Percentiles rank a stretch among this genome's conserved stretches.
These are phyloP conservation scores for Eriocheir sinensis DNA, from an alignment of 1,140 invertebrate genomes.

Conservation along the genomic window DNA sequence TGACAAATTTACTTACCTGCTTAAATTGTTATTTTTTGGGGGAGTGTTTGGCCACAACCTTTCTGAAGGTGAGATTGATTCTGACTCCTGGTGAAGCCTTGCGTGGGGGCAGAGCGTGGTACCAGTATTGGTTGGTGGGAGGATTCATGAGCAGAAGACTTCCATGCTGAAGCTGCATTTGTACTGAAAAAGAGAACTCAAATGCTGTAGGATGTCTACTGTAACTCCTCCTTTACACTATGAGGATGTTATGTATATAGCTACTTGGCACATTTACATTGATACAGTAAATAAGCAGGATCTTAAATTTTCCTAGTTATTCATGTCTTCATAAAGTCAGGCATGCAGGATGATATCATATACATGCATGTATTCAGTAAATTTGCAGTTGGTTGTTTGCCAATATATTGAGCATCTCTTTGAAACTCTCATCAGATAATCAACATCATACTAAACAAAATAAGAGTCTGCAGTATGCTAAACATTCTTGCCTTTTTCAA, in stretches of 20 bases:
- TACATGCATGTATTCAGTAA: neutral
- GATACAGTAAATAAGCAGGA: too few relatives aligned
- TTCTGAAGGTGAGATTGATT: conserved; percentile 88
- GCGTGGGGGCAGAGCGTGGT: conserved; percentile 86
- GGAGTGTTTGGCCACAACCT: conserved; percentile 26
- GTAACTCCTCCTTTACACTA: neutral
- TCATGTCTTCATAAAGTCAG: too few relatives aligned
- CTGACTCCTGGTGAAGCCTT: conserved; percentile 84
- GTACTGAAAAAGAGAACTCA: conserved; percentile 64
- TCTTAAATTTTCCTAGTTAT: too few relatives aligned
- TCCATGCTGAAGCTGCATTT: conserved; percentile 84
- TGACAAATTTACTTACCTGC: neutral
- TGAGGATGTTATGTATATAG: too few relatives aligned
- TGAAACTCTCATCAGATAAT: neutral
- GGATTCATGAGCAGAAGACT: conserved; percentile 88
- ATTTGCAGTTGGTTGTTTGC: neutral
- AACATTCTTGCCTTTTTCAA: conserved; percentile 61
- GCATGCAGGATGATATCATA: too few relatives aligned
- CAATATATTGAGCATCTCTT: neutral
- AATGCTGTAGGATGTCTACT: neutral
- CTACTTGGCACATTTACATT: too few relatives aligned
- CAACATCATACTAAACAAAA: too few relatives aligned
- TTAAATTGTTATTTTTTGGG: neutral
- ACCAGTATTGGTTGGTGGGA: conserved; percentile 89
- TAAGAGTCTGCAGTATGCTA: neutral